A percentile compares a stretch with the other conserved stretches of the same genome.
Conservation (phyloP, 1,140 invertebrate species). For the Drosophila murphyi region DNA sequence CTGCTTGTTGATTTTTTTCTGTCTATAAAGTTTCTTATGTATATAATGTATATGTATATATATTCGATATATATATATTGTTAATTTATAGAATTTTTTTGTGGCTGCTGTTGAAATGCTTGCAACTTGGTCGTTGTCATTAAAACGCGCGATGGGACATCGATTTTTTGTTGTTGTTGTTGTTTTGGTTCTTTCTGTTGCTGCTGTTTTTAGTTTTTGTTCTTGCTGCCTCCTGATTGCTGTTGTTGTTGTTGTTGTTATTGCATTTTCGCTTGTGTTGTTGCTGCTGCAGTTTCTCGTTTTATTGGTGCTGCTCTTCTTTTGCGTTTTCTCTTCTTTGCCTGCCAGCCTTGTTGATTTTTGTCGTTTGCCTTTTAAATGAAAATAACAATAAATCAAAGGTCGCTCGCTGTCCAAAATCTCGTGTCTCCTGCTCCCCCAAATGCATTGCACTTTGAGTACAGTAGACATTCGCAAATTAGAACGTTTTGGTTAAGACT, state of each 20-base stretch:
- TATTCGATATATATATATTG: slow-evolving; percentile 59
- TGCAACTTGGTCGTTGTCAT: slow-evolving; percentile 77
- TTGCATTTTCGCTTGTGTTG: slow-evolving; percentile 24
- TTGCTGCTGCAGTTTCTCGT: slow-evolving; percentile 23
- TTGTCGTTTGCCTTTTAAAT: slow-evolving; percentile 82
- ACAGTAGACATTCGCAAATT: slow-evolving; percentile 1
- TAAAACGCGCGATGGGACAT: slow-evolving; percentile 82
- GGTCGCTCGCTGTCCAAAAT: slow-evolving; percentile 43
- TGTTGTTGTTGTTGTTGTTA: slow-evolving; percentile 43
- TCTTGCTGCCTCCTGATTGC: slow-evolving; percentile 17
- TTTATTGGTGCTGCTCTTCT: slow-evolving; percentile 32
- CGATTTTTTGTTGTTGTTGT: slow-evolving; percentile 58
- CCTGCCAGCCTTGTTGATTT: slow-evolving; percentile 59
- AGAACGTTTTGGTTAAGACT: background rate
- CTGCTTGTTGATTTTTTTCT: slow-evolving; percentile 56
- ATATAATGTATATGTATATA: slow-evolving; percentile 19
- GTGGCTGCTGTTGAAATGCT: slow-evolving; percentile 63
- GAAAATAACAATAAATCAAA: slow-evolving; percentile 82
- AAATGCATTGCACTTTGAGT: slow-evolving; percentile 38
- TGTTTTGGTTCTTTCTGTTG: slow-evolving; percentile 30
- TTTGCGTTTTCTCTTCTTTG: slow-evolving; percentile 18
- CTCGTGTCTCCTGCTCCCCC: slow-evolving; percentile 6
- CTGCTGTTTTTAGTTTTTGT: slow-evolving; percentile 31
- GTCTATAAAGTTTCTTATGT: slow-evolving; percentile 60
- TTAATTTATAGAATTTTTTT: slow-evolving; percentile 82